Evolutionary conservation across 2,888 invertebrate species (phyloP).

Genomic region (Dolomedes plantarius): DNA sequence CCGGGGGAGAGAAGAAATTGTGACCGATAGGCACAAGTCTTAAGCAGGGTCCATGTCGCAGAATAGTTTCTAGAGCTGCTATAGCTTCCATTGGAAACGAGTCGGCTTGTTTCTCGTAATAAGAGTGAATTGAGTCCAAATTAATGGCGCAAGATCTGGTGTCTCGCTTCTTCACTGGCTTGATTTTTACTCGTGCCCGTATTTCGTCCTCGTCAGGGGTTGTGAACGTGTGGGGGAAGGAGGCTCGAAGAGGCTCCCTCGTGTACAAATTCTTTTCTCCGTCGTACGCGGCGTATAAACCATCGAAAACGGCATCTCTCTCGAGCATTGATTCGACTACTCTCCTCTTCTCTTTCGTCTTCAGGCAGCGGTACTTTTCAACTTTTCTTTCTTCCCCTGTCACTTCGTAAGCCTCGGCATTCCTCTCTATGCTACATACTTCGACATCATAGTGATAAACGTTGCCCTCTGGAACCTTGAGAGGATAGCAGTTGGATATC

Average conservation of each 20-base stretch:
- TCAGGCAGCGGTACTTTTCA: slow-evolving; percentile 33
- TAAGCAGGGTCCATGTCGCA: slow-evolving; percentile 34
- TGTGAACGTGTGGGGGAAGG: not conserved
- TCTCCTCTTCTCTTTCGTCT: slow-evolving; percentile 78
- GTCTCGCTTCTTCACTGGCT: slow-evolving; percentile 31
- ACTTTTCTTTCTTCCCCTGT: not conserved
- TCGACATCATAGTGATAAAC: slow-evolving; percentile 80
- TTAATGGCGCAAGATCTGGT: slow-evolving; percentile 20
- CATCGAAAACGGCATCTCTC: slow-evolving; percentile 77
- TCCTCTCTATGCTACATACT: slow-evolving; percentile 74
- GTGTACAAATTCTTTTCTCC: slow-evolving; percentile 80
- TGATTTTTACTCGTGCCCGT: slow-evolving; percentile 28
- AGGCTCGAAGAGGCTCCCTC: slow-evolving; percentile 77
- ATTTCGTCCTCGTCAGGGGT: no score
- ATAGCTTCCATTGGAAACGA: slow-evolving; percentile 27
- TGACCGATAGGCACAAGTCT: slow-evolving; percentile 39
- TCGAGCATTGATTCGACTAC: slow-evolving; percentile 78
- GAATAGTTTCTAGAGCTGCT: slow-evolving; percentile 45
- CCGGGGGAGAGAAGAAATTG: slow-evolving; percentile 40
- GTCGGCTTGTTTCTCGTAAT: not conserved
- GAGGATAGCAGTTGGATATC: slow-evolving; percentile 79
- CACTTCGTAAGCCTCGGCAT: no score
- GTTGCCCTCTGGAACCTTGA: slow-evolving; percentile 79
- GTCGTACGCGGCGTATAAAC: slow-evolving; percentile 79
- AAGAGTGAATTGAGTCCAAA: slow-evolving; percentile 18